phyloP scores from a whole-genome alignment of 35 echinoderm and acorn worm genomes.

The Stichopus chloronotus region DNA sequence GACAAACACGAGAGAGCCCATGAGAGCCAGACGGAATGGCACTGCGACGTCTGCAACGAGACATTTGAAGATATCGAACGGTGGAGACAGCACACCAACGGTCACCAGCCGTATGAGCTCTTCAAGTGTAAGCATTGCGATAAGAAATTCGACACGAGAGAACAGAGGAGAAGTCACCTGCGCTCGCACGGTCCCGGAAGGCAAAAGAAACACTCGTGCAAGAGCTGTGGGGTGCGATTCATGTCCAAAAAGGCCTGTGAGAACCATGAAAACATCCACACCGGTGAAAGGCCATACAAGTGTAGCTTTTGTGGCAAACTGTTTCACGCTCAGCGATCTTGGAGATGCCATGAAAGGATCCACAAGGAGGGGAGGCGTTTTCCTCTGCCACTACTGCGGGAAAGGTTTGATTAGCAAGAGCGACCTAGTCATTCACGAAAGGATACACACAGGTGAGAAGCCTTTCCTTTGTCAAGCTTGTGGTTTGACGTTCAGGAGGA shows the following conservation, averaged over 20 bases:
- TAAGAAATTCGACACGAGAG: not conserved
- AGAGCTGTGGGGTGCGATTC: not conserved
- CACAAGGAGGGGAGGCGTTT: not conserved
- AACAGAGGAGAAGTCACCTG: not conserved
- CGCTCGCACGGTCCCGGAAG: not conserved
- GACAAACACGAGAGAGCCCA: not conserved
- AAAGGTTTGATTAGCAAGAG: not conserved
- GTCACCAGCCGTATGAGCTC: not conserved
- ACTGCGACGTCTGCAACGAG: not conserved
- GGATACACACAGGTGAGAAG: not conserved
- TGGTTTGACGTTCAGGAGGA: not conserved
- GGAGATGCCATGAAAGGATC: not conserved
- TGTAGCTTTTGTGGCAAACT: not conserved
- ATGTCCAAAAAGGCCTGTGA: not conserved
- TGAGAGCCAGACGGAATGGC: not conserved
- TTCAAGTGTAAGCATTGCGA: not conserved
- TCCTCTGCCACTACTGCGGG: not conserved
- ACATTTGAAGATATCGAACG: not conserved
- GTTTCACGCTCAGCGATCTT: not conserved
- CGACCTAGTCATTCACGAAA: not conserved
- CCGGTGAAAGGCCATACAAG: not conserved
- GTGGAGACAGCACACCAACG: not conserved
- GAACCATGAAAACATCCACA: not conserved
- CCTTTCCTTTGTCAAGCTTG: conserved; percentile 13
- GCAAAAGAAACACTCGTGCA: not conserved